Evolutionary conservation across 2,113 vertebrate species (phyloP).

Genomic region (Caranx ignobilis): DNA sequence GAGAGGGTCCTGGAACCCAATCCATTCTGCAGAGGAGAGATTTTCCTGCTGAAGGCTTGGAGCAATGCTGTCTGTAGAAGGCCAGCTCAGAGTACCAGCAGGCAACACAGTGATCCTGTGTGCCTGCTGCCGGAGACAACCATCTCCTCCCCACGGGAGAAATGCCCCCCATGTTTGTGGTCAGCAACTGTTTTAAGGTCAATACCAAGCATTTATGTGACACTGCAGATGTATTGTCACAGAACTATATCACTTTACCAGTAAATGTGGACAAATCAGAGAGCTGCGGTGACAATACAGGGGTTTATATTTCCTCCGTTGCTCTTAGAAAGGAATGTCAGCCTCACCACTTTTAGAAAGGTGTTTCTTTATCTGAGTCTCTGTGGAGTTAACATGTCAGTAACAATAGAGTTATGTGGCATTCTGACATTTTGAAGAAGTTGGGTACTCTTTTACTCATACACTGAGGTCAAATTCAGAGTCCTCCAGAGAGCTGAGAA

Average conservation of each 20-base stretch:
- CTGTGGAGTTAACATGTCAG: conserved; percentile 46
- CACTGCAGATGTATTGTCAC: conserved; percentile 61
- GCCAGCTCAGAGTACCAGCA: conserved; percentile 64
- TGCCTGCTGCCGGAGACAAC: conserved; percentile 69
- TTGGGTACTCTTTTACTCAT: conserved; percentile 57
- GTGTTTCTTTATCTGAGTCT: conserved; percentile 56
- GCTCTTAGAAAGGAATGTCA: conserved; percentile 50
- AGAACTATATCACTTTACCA: conserved; percentile 59
- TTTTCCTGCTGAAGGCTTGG: conserved; percentile 71
- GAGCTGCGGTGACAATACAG: conserved; percentile 60
- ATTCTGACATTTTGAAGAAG: conserved; percentile 69
- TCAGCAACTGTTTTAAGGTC: conserved; percentile 72
- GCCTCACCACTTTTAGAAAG: conserved; percentile 36
- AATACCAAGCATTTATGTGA: conserved; percentile 69
- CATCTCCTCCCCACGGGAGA: conserved; percentile 64
- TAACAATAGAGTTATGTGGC: conserved; percentile 66
- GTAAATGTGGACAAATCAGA: conserved; percentile 64
- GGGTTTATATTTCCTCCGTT: conserved; percentile 55
- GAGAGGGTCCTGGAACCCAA: conserved; percentile 75
- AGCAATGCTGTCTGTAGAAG: conserved; percentile 72
- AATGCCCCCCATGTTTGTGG: conserved; percentile 46
- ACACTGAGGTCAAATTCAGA: conserved; percentile 63
- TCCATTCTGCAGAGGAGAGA: conserved; percentile 70
- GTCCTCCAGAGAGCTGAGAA: conserved; percentile 31
- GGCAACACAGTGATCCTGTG: conserved; percentile 69